Evolutionary conservation across 2,888 invertebrate species (phyloP), one percentile per base, ranked within the genome.

Genomic region (Entomobrya proxima): DNA sequence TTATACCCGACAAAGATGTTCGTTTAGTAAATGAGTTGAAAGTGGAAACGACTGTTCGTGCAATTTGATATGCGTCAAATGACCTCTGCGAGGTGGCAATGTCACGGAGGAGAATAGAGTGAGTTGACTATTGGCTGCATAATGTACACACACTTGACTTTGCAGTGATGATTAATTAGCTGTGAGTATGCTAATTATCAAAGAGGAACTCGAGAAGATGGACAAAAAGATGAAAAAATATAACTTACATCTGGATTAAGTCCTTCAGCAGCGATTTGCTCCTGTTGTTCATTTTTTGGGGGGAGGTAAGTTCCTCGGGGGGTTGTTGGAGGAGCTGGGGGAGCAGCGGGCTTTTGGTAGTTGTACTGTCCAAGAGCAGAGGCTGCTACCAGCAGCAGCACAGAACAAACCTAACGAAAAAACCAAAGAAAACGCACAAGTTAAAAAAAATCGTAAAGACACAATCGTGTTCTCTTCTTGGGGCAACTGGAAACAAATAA

Each of bases 181-280:
- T 76, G 30, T 50, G 74, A 9, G 30, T 52, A 27, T 74, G 74
- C 74, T 55, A 52, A 55, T 67, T 67, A 67, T 18, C 9, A 37
- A 21, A 37, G 37, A 64, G 35, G 21, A 37, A 47, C n/a, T n/a
- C n/a, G 30, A 44, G 30, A 0, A 9, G 1, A 40, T 40, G 15
- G 44, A 7, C 15, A 40, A 7, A 27, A 61, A 76, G n/a, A 5
- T 27, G 30, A 9, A 64, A 32, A 18, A 21, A n/a, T n/a, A n/a
- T n/a, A 64, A 88, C 88, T 88, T 88, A 89, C 89, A 47, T 87
- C 88, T 30, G 89, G 88, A 72, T 44, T 58, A 37, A 88, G 61
- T 75, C 87, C 87, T 67, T 88, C 80, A 44, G 78, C 85, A 77
- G 72, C 86, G 52, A 88, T 85, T 77, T 89, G 79, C n/a, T 79